Evolutionary conservation across 2,888 invertebrate genomes (phyloP).

Genomic region (Elmis aenea): DNA sequence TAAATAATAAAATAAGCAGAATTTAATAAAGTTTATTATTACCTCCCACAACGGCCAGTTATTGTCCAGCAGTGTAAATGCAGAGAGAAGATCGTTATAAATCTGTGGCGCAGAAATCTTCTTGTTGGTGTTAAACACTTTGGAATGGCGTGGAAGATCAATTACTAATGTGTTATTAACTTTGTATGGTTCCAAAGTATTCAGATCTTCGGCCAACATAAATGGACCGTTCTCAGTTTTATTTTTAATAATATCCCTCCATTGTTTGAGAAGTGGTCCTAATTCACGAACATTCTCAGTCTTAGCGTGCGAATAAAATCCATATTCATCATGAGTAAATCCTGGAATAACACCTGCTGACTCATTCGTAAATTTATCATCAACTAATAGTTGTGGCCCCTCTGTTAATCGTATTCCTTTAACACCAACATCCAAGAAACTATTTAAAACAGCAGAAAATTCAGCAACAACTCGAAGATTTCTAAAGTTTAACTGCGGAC

Average conservation of each 20-base stretch:
- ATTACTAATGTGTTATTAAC: constrained; percentile 39
- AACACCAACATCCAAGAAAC: constrained; percentile 72
- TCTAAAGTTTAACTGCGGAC: constrained; percentile 79
- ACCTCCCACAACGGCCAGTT: constrained; percentile 53
- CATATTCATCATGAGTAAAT: constrained; percentile 47
- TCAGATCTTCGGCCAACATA: constrained; percentile 40
- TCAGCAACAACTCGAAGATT: constrained; percentile 61
- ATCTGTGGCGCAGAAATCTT: constrained; percentile 24
- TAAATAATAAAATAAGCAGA: too few species aligned
- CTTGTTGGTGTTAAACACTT: constrained; percentile 33
- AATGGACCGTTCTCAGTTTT: constrained; percentile 45
- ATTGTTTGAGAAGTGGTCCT: constrained; percentile 56
- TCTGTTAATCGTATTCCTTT: constrained; percentile 74
- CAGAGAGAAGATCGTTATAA: constrained; percentile 31
- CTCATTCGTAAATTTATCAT: constrained; percentile 52
- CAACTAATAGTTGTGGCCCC: constrained; percentile 62
- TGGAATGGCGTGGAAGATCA: constrained; percentile 41
- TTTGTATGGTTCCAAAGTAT: constrained; percentile 37
- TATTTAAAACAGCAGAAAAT: constrained; percentile 61
- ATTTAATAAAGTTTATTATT: too few species aligned
- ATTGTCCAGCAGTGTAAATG: constrained; percentile 35
- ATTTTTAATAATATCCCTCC: constrained; percentile 59
- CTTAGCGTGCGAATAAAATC: constrained; percentile 57
- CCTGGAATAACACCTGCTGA: constrained; percentile 35
- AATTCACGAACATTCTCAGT: constrained; percentile 61